Conservation (phyloP, 35 echinoderm and acorn worm species). For the Strongylocentrotus purpuratus region DNA sequence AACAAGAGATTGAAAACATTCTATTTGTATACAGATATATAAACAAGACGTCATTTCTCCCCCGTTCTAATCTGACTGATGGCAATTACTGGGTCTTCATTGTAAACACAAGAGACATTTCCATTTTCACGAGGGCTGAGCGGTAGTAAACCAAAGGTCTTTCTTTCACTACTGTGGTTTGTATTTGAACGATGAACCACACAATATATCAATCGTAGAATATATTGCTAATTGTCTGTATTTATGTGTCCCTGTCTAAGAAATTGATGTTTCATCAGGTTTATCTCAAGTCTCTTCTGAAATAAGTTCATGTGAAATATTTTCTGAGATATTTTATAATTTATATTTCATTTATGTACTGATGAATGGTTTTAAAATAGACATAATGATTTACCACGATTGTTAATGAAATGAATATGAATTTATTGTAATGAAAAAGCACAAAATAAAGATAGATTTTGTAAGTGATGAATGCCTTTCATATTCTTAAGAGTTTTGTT, state of each 20-base stretch:
- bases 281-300: too few species aligned
- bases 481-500: too few species aligned
- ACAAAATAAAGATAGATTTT: too few species aligned
- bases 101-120: constrained; percentile 7
- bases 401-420: too few species aligned
- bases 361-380: too few species aligned
- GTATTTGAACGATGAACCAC: background rate
- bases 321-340: too few species aligned
- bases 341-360: too few species aligned
- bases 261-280: too few species aligned
- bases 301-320: too few species aligned
- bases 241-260: background rate
- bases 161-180: background rate
- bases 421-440: too few species aligned
- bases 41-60: background rate
- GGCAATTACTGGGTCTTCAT: background rate
- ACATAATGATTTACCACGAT: too few species aligned
- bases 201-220: background rate
- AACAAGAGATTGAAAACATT: constrained; percentile 13
- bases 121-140: background rate
- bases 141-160: background rate
- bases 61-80: constrained; percentile 9
- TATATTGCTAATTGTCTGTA: background rate
- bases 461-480: too few species aligned
- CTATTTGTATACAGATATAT: background rate